Base-by-base conservation (phyloP, 2,888 invertebrate genomes). In the Tubulanus polymorphus region DNA sequence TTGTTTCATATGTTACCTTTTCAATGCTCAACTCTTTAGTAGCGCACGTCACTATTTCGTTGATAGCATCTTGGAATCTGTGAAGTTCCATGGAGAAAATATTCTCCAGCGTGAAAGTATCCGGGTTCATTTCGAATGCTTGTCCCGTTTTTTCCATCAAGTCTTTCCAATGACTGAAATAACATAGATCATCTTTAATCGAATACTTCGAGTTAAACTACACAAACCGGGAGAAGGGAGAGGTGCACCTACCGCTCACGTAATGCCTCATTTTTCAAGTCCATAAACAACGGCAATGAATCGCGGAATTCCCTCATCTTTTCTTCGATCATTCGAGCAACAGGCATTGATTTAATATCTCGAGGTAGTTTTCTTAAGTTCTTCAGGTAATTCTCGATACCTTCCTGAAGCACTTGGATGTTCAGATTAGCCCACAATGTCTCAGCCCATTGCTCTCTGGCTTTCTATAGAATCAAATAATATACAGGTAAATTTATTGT, bases 61-160 rank as follows among this genome's bases (percentile, higher is more conserved):
- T 88, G 35, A 92, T 92, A 3, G 89, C 88, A 0, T 91, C 90
- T 32, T 78, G 73, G 72, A 90, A 91, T 63, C 87, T 85, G 68
- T 91, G 90, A 57, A 93, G 80, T 70, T 94, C 89, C 93, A 94
- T 93, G 1, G 88, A 85, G 74, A 94, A 94, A 87, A 94, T 89
- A 73, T 93, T 91, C 57, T 91, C 90, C 58, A 94, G 80, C 0
- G 93, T 93, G 68, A 94, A 93, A n/a, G 88, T 85, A 23, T 90
- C 88, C 2, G 91, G 87, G 1, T 89, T 84, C 88, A 93, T 92
- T 70, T 93, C 92, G 74, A 93, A 93, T 60, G 84, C 72, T 69
- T 79, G 81, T 74, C 88, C 88, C 15, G 93, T 94, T 79, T 90
- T 90, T 1, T 81, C 80, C 93, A 94, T 93, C 48, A 94, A 81